Base-by-base conservation (phyloP, 2,797 vertebrate species). In the Hippocampus kuda region DNA sequence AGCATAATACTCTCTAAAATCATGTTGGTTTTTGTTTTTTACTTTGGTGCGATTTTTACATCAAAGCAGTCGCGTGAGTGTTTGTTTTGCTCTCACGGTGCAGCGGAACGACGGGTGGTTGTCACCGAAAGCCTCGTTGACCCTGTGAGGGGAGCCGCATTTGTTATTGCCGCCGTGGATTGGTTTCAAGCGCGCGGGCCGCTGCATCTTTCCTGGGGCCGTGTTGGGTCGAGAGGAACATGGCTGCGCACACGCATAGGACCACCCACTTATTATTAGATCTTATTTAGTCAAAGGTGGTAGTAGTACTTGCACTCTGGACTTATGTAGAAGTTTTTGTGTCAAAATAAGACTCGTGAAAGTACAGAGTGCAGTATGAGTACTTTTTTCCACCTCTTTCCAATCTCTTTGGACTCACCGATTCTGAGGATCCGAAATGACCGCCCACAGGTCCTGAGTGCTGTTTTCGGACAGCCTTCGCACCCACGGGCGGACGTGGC, bases 201-300 rank as follows among this genome's bases (percentile, higher is more conserved):
- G 90, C 74, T 93, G 94, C 79, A 85, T 81, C 42, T 91, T 92
- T 73, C 92, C 95, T 0, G 95, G 94, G 56, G 94, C 94, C 0
- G 94, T 95, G 70, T 88, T 94, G 48, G 95, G 95, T 42, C 91
- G 84, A 61, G 92, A 89, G 0, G 87, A 92, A 49, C 85, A 77
- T n/a, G 84, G 79, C 96, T 92, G 76, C 80, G 72, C 4, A 63
- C 5, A 82, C 49, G 68, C 27, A 67, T 44, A 77, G 0, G 54
- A 77, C 16, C 57, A 20, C 24, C 11, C 20, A 57, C 24, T 57
- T 15, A 13, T 46, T 46, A 13, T 57, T 57, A 6, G 10, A 54
- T 22, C 34, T 38, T 38, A 7, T n/a, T 30, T 60, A 11, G 34
- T 38, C 15, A 62, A 10, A 41, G 30, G 13, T 42, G 38, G 6